phyloP scores from a whole-genome alignment of 1,140 invertebrate genomes.

The Holcopasites calliopsidis region DNA sequence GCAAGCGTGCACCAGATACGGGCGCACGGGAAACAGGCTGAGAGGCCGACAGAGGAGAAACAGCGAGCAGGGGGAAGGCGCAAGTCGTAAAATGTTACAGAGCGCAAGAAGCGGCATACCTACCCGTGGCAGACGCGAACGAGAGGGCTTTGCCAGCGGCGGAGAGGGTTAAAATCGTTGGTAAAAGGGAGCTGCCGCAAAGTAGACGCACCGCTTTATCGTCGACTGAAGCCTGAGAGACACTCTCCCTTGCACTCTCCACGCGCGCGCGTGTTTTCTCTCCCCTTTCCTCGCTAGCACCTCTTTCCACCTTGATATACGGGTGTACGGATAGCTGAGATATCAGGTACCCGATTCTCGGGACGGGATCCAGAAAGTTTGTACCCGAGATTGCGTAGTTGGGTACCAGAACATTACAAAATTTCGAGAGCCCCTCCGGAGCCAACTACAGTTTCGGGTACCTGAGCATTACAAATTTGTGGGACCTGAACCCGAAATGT shows the following conservation, averaged over 20 bases:
- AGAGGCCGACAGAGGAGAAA: neutral
- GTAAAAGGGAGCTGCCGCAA: constrained; percentile 17
- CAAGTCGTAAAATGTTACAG: constrained; percentile 20
- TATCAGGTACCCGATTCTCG: too few species aligned
- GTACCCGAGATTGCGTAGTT: too few species aligned
- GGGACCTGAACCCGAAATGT: too few species aligned
- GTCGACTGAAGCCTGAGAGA: constrained; percentile 52
- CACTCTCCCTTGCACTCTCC: constrained; percentile 60
- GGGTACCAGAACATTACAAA: too few species aligned
- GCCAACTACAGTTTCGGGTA: too few species aligned
- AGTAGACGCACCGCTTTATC: constrained; percentile 60
- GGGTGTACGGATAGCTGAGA: too few species aligned
- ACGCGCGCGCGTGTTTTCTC: constrained; percentile 37
- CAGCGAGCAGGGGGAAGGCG: too few species aligned
- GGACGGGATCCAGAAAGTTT: too few species aligned
- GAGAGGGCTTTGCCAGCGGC: neutral
- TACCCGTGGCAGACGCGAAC: neutral
- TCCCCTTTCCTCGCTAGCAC: constrained; percentile 26
- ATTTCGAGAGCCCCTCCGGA: too few species aligned
- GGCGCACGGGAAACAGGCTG: neutral
- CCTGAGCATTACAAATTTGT: too few species aligned
- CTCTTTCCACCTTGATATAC: neutral
- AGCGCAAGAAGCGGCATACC: constrained; percentile 5
- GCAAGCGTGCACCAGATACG: constrained; percentile 25
- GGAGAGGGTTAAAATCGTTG: constrained; percentile 14